Evolutionary conservation across 2,888 invertebrate species (phyloP).

Genomic region (Saturnia japonica): DNA sequence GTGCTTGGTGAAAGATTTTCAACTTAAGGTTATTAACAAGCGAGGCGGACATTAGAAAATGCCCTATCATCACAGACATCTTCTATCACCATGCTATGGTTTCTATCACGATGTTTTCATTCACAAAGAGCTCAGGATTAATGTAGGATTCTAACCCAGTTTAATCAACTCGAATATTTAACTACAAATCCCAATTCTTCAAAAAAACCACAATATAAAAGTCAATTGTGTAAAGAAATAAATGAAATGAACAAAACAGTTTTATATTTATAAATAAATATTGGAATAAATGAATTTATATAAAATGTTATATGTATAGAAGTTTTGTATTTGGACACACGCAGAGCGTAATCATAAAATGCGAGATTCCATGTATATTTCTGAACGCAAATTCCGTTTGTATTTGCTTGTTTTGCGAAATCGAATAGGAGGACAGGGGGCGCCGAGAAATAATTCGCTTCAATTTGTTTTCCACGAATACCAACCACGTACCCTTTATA

Average conservation of each 20-base stretch:
- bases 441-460: slow-evolving; percentile 22
- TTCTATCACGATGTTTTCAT: not conserved
- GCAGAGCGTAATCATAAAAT: slow-evolving; percentile 19
- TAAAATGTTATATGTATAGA: slow-evolving; percentile 1
- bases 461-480: slow-evolving; percentile 23
- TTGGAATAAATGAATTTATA: not conserved
- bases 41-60: too few relatives aligned
- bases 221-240: not conserved
- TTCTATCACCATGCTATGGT: too few relatives aligned
- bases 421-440: slow-evolving; percentile 32
- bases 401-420: slow-evolving; percentile 28
- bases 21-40: not conserved
- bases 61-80: too few relatives aligned
- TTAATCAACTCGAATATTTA: not conserved
- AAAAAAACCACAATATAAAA: too few relatives aligned
- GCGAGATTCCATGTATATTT: slow-evolving; percentile 12
- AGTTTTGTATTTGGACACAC: slow-evolving; percentile 10
- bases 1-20: not conserved
- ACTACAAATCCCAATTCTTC: too few relatives aligned
- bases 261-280: not conserved
- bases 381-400: slow-evolving; percentile 30
- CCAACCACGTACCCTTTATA: slow-evolving; percentile 1
- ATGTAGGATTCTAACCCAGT: not conserved
- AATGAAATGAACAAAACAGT: not conserved
- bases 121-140: not conserved